A percentile compares a stretch with the other conserved stretches of the same genome.
phyloP scores from a whole-genome alignment of 2,888 invertebrate species.

The Cynaeus angustus region DNA sequence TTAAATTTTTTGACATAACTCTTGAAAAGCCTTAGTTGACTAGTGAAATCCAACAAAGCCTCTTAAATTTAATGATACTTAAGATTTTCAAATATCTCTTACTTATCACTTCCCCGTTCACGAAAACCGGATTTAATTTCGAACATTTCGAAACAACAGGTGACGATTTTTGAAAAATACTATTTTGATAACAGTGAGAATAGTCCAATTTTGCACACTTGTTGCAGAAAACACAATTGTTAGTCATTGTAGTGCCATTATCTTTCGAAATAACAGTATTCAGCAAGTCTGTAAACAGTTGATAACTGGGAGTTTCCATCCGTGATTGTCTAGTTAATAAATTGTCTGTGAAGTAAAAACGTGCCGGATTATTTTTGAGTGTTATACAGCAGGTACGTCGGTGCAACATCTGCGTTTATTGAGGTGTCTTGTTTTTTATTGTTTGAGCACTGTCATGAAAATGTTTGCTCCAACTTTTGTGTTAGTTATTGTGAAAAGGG shows the following conservation, averaged over 20 bases:
- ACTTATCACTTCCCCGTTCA: not conserved
- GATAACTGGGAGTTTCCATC: no score
- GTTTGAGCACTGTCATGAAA: not conserved
- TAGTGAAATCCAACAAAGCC: constrained; percentile 3
- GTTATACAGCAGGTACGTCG: constrained; percentile 6
- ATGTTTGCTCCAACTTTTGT: constrained; percentile 7
- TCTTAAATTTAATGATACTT: constrained; percentile 19
- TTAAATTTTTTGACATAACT: constrained; percentile 9
- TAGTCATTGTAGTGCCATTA: no score
- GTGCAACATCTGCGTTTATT: constrained; percentile 14
- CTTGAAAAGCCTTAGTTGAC: constrained; percentile 16
- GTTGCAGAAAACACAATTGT: no score
- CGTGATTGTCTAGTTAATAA: not conserved
- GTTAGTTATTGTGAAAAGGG: constrained; percentile 1
- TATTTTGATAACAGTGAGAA: no score
- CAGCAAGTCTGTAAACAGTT: no score
- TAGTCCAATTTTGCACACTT: no score
- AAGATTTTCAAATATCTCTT: constrained; percentile 21
- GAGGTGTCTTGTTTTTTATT: constrained; percentile 19
- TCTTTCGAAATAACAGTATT: no score
- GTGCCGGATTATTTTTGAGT: not conserved
- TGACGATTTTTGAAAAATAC: not conserved
- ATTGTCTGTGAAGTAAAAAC: not conserved
- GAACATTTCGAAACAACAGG: not conserved
- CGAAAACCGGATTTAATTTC: not conserved